These are phyloP conservation scores for Rhinichthys osculus DNA, from an alignment of 2,797 vertebrate genomes.

Conservation along the genomic window DNA sequence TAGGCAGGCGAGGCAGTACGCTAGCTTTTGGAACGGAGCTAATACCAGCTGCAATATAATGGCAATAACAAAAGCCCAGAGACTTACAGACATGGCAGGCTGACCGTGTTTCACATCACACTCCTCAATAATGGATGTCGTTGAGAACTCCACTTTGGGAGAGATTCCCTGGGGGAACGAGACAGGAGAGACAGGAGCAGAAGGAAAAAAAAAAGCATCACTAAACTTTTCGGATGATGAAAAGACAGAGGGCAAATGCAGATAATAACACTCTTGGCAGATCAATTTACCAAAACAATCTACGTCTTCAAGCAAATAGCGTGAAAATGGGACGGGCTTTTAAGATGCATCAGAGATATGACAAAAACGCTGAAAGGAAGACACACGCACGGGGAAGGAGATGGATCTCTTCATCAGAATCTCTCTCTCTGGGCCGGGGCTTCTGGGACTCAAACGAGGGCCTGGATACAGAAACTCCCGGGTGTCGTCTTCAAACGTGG, in stretches of 20 bases:
- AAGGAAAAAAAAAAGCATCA: slow-evolving; percentile 74
- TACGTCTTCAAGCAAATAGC: slow-evolving; percentile 72
- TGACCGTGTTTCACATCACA: slow-evolving; percentile 71
- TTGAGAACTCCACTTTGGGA: slow-evolving; percentile 92
- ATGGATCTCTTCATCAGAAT: slow-evolving; percentile 88
- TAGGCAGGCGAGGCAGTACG: neutral
- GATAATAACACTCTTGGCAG: slow-evolving; percentile 74
- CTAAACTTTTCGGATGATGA: slow-evolving; percentile 72
- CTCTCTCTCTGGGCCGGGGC: slow-evolving; percentile 81
- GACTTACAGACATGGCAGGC: slow-evolving; percentile 63
- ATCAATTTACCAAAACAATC: slow-evolving; percentile 80
- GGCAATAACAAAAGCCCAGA: slow-evolving; percentile 23
- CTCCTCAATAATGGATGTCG: slow-evolving; percentile 89
- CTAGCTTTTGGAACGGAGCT: slow-evolving; percentile 16
- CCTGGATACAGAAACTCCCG: slow-evolving; percentile 91
- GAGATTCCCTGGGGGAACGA: slow-evolving; percentile 87
- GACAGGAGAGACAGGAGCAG: slow-evolving; percentile 69
- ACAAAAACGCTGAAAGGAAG: slow-evolving; percentile 59
- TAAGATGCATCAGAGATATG: slow-evolving; percentile 75
- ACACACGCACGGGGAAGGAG: slow-evolving; percentile 84
- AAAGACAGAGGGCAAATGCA: slow-evolving; percentile 80
- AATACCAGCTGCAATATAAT: slow-evolving; percentile 23
- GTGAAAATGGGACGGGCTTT: slow-evolving; percentile 72
- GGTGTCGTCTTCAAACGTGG: slow-evolving; percentile 86
- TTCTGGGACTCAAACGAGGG: slow-evolving; percentile 76